Evolutionary conservation across 2,113 vertebrate species (phyloP).

Genomic region (Catharus minimus): DNA sequence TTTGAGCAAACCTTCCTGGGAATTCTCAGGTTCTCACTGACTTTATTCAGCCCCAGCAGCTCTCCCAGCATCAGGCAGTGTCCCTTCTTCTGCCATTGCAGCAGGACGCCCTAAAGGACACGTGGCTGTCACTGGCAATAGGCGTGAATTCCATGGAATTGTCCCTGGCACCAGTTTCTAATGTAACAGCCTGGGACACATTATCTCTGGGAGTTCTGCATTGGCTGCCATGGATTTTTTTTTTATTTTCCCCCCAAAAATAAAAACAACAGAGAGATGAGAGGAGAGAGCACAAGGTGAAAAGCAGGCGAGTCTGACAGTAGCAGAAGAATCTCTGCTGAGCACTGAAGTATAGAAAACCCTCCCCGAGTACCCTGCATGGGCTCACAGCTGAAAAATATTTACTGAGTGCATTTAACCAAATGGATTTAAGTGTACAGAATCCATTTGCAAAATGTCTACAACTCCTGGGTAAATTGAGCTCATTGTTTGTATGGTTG

Average conservation of each 20-base stretch:
- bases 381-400: constrained; percentile 56
- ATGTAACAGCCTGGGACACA: background rate
- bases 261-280: background rate
- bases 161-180: background rate
- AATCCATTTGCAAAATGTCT: constrained; percentile 68
- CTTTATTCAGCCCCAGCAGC: background rate
- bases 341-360: background rate
- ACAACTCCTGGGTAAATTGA: constrained; percentile 64
- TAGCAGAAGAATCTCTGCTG: background rate
- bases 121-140: background rate
- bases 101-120: background rate
- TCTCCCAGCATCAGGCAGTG: background rate
- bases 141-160: background rate
- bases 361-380: background rate
- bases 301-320: background rate
- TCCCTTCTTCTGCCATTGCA: background rate
- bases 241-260: background rate
- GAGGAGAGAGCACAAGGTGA: background rate
- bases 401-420: constrained; percentile 57
- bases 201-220: background rate
- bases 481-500: constrained; percentile 63
- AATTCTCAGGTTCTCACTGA: background rate
- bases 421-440: constrained; percentile 44
- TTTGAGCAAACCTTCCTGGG: background rate
- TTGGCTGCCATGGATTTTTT: background rate